These are phyloP conservation scores for Sminthurinus aureus DNA, from an alignment of 2,888 invertebrate genomes.

Conservation along the genomic window DNA sequence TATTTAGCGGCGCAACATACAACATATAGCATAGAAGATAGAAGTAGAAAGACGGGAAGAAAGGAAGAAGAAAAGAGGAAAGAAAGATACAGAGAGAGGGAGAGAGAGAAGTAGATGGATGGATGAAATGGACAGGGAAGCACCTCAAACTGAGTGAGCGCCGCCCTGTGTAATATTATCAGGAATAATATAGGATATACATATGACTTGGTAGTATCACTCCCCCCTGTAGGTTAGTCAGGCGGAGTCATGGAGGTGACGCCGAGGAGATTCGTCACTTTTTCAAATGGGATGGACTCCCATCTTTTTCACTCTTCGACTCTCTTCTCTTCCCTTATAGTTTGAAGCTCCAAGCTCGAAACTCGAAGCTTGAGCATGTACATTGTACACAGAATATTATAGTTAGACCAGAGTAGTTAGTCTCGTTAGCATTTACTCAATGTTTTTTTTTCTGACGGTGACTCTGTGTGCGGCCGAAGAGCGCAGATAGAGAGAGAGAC, in stretches of 20 bases:
- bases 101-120: not conserved
- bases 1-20: too few species aligned
- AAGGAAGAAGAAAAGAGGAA: too few species aligned
- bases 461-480: not conserved
- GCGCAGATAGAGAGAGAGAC: constrained; percentile 21
- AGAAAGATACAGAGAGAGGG: not conserved
- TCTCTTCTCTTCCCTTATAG: not conserved
- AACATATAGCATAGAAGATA: too few species aligned
- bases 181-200: too few species aligned
- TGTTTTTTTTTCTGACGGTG: not conserved
- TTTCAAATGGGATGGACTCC: too few species aligned
- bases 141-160: not conserved
- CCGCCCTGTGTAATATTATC: too few species aligned
- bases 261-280: too few species aligned
- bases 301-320: too few species aligned
- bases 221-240: constrained; percentile 54
- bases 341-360: constrained; percentile 44
- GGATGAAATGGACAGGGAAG: not conserved
- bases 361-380: too few species aligned
- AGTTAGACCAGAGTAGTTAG: constrained; percentile 58
- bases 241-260: constrained; percentile 52
- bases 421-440: constrained; percentile 59
- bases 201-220: too few species aligned
- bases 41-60: too few species aligned
- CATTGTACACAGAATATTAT: constrained; percentile 34